These are phyloP conservation scores for Philaethria dido DNA, from an alignment of 2,888 invertebrate genomes.

Conservation along the genomic window DNA sequence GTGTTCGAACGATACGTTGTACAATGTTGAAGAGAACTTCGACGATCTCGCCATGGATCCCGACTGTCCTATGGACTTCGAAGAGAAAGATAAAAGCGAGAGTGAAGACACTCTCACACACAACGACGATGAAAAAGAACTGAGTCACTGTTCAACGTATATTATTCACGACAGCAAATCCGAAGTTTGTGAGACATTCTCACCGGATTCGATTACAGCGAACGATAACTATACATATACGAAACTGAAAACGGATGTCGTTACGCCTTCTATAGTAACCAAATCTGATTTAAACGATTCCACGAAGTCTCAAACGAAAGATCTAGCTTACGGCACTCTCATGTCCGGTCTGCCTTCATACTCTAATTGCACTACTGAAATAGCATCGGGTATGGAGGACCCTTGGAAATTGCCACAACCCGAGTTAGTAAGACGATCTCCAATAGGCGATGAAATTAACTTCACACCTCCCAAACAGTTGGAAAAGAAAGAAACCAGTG, in stretches of 20 bases:
- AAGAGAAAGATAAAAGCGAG: slow-evolving; percentile 65
- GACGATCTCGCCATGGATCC: slow-evolving; percentile 75
- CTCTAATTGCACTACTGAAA: slow-evolving; percentile 72
- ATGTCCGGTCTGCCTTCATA: slow-evolving; percentile 69
- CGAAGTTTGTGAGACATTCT: slow-evolving; percentile 68
- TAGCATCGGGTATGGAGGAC: slow-evolving; percentile 62
- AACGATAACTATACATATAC: slow-evolving; percentile 74
- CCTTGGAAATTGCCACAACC: slow-evolving; percentile 68
- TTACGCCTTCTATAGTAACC: slow-evolving; percentile 59
- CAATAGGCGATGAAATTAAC: slow-evolving; percentile 53
- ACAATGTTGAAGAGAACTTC: slow-evolving; percentile 85
- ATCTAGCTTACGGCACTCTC: slow-evolving; percentile 71
- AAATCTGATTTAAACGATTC: slow-evolving; percentile 69
- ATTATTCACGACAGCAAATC: slow-evolving; percentile 74
- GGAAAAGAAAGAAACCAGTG: slow-evolving; percentile 45
- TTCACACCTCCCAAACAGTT: slow-evolving; percentile 56
- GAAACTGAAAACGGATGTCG: slow-evolving; percentile 65
- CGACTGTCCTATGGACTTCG: slow-evolving; percentile 60
- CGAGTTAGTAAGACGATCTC: slow-evolving; percentile 68
- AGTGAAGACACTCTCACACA: slow-evolving; percentile 73
- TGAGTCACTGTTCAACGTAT: slow-evolving; percentile 72
- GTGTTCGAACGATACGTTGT: slow-evolving; percentile 86
- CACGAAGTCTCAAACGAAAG: slow-evolving; percentile 67
- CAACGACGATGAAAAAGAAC: slow-evolving; percentile 69
- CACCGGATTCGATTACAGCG: slow-evolving; percentile 74